phyloP scores from a whole-genome alignment of 2,797 vertebrate genomes.

The Pogonophryne albipinna region DNA sequence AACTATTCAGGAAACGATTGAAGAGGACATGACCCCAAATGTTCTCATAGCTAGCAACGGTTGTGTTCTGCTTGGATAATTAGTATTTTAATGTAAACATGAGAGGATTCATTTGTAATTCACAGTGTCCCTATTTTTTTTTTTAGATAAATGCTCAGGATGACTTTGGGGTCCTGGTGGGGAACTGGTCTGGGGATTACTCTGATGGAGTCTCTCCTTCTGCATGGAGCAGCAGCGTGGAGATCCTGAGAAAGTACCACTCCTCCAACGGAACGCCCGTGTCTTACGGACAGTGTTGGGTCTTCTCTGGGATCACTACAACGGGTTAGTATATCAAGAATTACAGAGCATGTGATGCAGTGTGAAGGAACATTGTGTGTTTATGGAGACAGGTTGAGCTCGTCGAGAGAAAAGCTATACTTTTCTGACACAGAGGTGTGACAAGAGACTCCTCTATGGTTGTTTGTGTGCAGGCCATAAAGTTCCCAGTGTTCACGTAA shows the following conservation, averaged over 20 bases:
- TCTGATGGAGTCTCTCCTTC: slow-evolving; percentile 87
- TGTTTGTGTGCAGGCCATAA: neutral
- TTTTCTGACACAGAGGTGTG: neutral
- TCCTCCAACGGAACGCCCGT: slow-evolving; percentile 83
- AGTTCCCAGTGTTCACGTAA: neutral
- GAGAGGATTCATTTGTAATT: neutral
- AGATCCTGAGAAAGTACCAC: slow-evolving; percentile 91
- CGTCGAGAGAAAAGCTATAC: neutral
- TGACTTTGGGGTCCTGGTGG: slow-evolving; percentile 92
- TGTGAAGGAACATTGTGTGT: slow-evolving; percentile 18
- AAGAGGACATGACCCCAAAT: too few species aligned
- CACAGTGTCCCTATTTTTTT: neutral
- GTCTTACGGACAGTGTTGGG: slow-evolving; percentile 94
- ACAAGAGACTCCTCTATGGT: neutral
- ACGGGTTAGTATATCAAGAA: slow-evolving; percentile 81
- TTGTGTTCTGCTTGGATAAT: neutral
- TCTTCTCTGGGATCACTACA: slow-evolving; percentile 93
- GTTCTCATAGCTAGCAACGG: too few species aligned
- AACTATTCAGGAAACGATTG: too few species aligned
- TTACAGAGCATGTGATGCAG: slow-evolving; percentile 16
- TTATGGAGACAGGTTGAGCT: neutral
- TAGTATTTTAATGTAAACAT: neutral
- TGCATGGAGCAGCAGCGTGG: slow-evolving; percentile 93
- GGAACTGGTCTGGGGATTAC: slow-evolving; percentile 94
- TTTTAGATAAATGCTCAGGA: slow-evolving; percentile 92